Base-by-base conservation (phyloP, 2,888 invertebrate species). In the Lydus trimaculatus region DNA sequence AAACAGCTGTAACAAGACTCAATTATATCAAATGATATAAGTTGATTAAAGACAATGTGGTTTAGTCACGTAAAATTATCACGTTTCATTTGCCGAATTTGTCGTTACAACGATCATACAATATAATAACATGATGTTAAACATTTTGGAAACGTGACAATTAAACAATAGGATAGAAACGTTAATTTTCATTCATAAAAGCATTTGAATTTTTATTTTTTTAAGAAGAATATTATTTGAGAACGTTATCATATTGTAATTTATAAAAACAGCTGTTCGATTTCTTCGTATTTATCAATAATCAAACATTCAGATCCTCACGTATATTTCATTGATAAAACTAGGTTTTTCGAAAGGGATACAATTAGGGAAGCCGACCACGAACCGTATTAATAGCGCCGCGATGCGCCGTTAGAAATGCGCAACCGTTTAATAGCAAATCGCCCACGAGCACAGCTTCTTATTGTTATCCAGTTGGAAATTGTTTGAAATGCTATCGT, bases 1-100 rank as follows among this genome's bases (percentile, higher is more conserved):
- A 25, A 52, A 20, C 52, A 52, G 25, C 52, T 52, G 23, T 15
- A 17, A 4, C 48, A 20, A 48, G 9, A 20, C 20, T 20, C 9
- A 20, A 20, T 48, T 31, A 60, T 31, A 31, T 60, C 23, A 15
- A 60, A n/a, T 15, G 36, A 61, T 52, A 13, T 52, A 25, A 52
- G 23, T 52, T 52, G 13, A 52, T 48, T 48, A 48, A 11, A 39
- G 20, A 13, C 17, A 25, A 15, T 33, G 31, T 20, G 56, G 60
- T 7, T 58, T 58, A 61, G 48, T 60, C 69, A 69, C 65, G 69
- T 63, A 65, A 48, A 17, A 33, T 43, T 28, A 56, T 64, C 68
- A 68, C 68, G 68, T 65, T n/a, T 59, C 36, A 36, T 25, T 69
- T 63, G 69, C 60, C 63, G 56, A 69, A 69, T 36, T 65, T 61